These are phyloP conservation scores for Mallotus villosus DNA, from an alignment of 2,797 vertebrate species.

Conservation along the genomic window DNA sequence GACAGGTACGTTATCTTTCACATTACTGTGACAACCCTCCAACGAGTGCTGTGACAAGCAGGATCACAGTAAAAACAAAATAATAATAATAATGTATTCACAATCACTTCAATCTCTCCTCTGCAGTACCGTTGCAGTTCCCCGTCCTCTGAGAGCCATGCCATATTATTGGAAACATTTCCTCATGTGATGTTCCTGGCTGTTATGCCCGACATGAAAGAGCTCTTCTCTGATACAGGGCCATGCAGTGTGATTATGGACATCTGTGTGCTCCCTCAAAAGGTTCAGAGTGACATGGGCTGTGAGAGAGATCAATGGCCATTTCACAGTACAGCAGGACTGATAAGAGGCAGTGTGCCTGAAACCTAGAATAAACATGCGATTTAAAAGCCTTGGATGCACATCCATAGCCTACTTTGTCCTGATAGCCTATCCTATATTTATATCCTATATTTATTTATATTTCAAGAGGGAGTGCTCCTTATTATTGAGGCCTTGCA, in stretches of 20 bases:
- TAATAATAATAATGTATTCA: neutral
- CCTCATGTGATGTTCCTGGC: neutral
- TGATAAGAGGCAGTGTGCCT: neutral
- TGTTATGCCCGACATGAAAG: neutral
- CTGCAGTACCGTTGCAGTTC: neutral
- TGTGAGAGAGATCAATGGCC: neutral
- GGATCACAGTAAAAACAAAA: neutral
- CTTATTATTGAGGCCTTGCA: too few species aligned
- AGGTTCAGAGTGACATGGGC: too few species aligned
- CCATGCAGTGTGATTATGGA: neutral
- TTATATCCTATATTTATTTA: too few species aligned
- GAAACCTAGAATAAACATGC: too few species aligned
- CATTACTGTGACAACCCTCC: constrained; percentile 36
- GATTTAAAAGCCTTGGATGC: too few species aligned
- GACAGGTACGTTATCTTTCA: constrained; percentile 67
- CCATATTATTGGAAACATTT: neutral
- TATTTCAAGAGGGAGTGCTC: too few species aligned
- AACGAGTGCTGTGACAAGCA: neutral
- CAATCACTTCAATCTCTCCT: neutral
- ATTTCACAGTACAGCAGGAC: neutral
- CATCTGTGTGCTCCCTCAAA: constrained; percentile 41
- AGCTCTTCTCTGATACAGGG: neutral
- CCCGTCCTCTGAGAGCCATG: neutral
- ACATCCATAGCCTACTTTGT: too few species aligned
- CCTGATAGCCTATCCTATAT: too few species aligned